Conservation (phyloP, 2,888 invertebrate genomes). For the Proisotoma minuta region DNA sequence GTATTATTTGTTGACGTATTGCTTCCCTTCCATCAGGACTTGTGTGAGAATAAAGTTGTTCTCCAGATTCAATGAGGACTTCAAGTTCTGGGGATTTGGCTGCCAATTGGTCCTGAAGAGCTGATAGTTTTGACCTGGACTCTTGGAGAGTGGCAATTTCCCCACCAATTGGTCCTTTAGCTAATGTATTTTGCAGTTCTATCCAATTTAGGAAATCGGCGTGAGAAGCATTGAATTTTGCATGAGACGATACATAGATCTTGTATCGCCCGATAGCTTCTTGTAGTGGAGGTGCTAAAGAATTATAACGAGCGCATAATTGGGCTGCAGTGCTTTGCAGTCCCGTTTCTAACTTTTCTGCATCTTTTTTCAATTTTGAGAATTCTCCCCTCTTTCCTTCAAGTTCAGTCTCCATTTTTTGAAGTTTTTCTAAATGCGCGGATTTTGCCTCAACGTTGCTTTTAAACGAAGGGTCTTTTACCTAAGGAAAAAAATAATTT, state of each 20-base stretch:
- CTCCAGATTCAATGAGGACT: slow-evolving; percentile 78
- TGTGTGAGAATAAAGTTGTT: slow-evolving; percentile 86
- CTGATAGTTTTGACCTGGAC: slow-evolving; percentile 72
- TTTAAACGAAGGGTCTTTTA: slow-evolving; percentile 83
- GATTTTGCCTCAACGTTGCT: slow-evolving; percentile 78
- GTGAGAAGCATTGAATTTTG: slow-evolving; percentile 70
- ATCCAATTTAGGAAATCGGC: slow-evolving; percentile 71
- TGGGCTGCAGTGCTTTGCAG: slow-evolving; percentile 69
- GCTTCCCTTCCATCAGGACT: slow-evolving; percentile 91
- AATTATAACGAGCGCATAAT: slow-evolving; percentile 73
- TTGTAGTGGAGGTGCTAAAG: slow-evolving; percentile 72
- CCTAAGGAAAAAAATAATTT: no score
- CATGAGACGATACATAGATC: slow-evolving; percentile 79
- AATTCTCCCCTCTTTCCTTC: slow-evolving; percentile 54
- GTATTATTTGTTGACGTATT: slow-evolving; percentile 79
- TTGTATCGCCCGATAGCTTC: slow-evolving; percentile 79
- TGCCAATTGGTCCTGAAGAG: slow-evolving; percentile 72
- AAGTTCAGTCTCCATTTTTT: slow-evolving; percentile 67
- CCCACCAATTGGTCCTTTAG: slow-evolving; percentile 60
- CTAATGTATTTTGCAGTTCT: slow-evolving; percentile 64
- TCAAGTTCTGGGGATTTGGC: slow-evolving; percentile 76
- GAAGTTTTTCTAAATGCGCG: slow-evolving; percentile 70
- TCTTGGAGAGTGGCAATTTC: slow-evolving; percentile 57
- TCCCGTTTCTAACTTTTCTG: slow-evolving; percentile 56
- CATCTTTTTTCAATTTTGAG: slow-evolving; percentile 17